Base-by-base conservation (phyloP, 92 coral and sea anemone genomes). In the Zoanthus sociatus region DNA sequence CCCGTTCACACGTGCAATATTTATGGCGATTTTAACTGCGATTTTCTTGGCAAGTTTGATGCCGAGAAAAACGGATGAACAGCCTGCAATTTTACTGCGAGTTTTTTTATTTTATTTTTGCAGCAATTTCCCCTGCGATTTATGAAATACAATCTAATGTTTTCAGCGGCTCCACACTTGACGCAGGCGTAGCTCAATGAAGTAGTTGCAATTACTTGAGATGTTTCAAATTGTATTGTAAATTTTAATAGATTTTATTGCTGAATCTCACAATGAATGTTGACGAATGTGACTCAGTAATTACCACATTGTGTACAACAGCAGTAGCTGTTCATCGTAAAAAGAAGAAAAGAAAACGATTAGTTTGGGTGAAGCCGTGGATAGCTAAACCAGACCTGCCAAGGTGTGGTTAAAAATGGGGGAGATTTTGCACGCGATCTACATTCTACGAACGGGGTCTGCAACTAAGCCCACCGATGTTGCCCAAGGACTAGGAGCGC, bases 21-120 rank as follows among this genome's bases (percentile, higher is more conserved):
- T 63, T 2, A 63, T 17, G 4, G 5, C 70, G 0, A 63, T 14
- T 63, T 63, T 63, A 7, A 26, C 26, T 26, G 26, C 26, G 26
- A 26, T 26, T 26, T 26, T 26, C 26, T 26, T 26, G 26, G 26
- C 32, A 10, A n/a, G 42, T 21, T n/a, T 9, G 33, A 67, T 67
- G 72, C 14, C 72, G 44, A 18, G 72, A 18, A 67, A 67, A 67
- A 67, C 72, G 72, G 21, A 67, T 30, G 72, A 67, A 67, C 72
- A 67, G 72, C 42, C 72, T 18, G 72, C 15, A 30, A 67, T 67
- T 67, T 67, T 18, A 67, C 72, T 67, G 72, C 44, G 72, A 67
- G 72, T 20, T 67, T 67, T 18, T 26, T 26, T 26, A 47, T 67
- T 1, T 67, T 21, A 67, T 30, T 67, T 67, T 18, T 67, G 37